Evolutionary conservation across 64 coral and sea anemone genomes (phyloP).

Genomic region (Pocillopora damicornis): DNA sequence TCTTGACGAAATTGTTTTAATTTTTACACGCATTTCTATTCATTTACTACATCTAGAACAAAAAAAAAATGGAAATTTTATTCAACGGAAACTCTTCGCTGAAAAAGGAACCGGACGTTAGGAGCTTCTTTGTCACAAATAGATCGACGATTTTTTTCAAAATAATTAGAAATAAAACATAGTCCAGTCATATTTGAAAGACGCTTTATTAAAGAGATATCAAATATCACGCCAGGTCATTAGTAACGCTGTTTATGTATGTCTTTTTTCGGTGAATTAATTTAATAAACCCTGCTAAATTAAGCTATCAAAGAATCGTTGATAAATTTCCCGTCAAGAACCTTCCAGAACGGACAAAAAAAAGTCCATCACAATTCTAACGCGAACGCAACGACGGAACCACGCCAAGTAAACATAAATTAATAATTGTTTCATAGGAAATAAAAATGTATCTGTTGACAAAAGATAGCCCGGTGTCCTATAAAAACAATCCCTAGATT

Average conservation of each 20-base stretch:
- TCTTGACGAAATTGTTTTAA: too few relatives aligned
- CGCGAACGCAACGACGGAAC: slow-evolving; percentile 3
- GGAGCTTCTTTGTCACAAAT: not conserved
- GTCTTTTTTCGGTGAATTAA: not conserved
- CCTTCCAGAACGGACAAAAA: not conserved
- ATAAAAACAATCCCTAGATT: not conserved
- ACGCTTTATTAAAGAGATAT: not conserved
- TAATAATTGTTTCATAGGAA: not conserved
- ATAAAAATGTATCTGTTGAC: slow-evolving; percentile 8
- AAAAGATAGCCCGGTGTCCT: not conserved
- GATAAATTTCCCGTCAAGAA: not conserved
- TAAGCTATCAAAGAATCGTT: not conserved
- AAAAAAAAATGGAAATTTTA: too few relatives aligned
- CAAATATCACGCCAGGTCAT: not conserved
- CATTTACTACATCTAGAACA: too few relatives aligned
- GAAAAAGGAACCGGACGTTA: too few relatives aligned
- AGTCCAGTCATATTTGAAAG: not conserved
- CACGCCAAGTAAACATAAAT: not conserved
- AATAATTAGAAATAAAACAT: not conserved
- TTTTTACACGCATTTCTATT: too few relatives aligned
- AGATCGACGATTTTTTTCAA: not conserved
- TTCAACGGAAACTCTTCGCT: too few relatives aligned
- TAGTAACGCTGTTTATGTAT: slow-evolving; percentile 10
- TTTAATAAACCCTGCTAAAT: not conserved
- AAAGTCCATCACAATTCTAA: not conserved